Evolutionary conservation across 2,797 vertebrate genomes (phyloP), one percentile per base, ranked within the genome.

Genomic region (Dallia pectoralis): DNA sequence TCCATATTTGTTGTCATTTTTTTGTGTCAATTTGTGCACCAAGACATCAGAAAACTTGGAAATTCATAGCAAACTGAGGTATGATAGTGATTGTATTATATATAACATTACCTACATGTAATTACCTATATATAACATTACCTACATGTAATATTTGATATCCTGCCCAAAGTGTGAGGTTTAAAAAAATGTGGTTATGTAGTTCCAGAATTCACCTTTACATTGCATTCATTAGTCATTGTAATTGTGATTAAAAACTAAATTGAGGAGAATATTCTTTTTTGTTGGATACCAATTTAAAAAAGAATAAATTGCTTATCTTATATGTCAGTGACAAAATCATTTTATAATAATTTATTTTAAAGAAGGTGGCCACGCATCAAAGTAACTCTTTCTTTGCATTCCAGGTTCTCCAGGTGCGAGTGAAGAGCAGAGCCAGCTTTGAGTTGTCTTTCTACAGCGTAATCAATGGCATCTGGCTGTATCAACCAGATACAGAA

Each of bases 401-500:
- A 74, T 69, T 32, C 8, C 87, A 95, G 95, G 94, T 91, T 89
- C 91, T 36, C 91, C n/a, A n/a, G n/a, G 94, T 86, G 93, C 92
- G 87, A 93, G 91, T 68, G 91, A 92, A 74, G 93, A 93, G 40
- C 64, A 94, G 91, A 84, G 73, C 90, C 78, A 59, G 91, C 48
- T 82, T 95, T 86, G 95, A 94, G 83, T 86, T 94, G 74, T 87
- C 90, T 0, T 93, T 92, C 72, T 88, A 88, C 18, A 87, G 88
- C 91, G 32, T 91, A 92, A 84, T 74, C 88, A 90, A 67, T 91
- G 93, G 86, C 91, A 92, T 69, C 92, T 94, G 78, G 91, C 94
- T 11, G 91, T 95, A 85, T 89, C 94, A 74, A 96, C 96, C 80
- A 95, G 65, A 96, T 96, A 96, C 80, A 95, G 65, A 96, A 91